phyloP scores from a whole-genome alignment of 1,140 invertebrate genomes.

The Trypoxylus dichotomus region DNA sequence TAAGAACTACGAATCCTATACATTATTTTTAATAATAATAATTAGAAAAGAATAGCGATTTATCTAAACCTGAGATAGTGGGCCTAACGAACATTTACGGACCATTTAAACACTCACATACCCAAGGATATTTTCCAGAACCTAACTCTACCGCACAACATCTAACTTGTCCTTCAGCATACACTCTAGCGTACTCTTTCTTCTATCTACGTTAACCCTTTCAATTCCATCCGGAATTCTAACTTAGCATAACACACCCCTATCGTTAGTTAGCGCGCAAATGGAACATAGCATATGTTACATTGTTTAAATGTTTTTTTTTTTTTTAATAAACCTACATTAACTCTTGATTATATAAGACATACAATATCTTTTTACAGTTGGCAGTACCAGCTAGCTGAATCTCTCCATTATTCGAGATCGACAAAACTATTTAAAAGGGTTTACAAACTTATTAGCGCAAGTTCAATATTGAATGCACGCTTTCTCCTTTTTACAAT shows the following conservation, averaged over 20 bases:
- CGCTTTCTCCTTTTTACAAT: not conserved
- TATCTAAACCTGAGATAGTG: conserved; percentile 50
- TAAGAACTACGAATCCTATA: not conserved
- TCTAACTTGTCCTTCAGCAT: not conserved
- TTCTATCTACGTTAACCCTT: not conserved
- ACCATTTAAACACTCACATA: conserved; percentile 30
- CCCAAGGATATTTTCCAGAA: not conserved
- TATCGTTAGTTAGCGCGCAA: conserved; percentile 41
- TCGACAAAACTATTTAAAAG: conserved; percentile 41
- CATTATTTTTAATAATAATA: not conserved
- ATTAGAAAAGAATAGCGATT: conserved; percentile 41
- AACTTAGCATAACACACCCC: conserved; percentile 31
- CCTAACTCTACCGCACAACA: not conserved
- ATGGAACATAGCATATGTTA: conserved; percentile 44
- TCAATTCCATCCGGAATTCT: not conserved
- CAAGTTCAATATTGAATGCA: not conserved
- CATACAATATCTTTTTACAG: conserved; percentile 53
- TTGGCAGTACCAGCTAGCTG: conserved; percentile 53
- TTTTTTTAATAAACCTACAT: conserved; percentile 45
- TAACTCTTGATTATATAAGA: conserved; percentile 46
- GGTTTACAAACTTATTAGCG: conserved; percentile 7
- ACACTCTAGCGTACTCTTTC: not conserved
- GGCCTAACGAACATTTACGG: conserved; percentile 47
- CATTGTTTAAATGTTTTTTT: conserved; percentile 32
- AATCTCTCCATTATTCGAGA: conserved; percentile 45